These are phyloP conservation scores for Craniophora ligustri DNA, from an alignment of 2,888 invertebrate genomes.

Conservation along the genomic window DNA sequence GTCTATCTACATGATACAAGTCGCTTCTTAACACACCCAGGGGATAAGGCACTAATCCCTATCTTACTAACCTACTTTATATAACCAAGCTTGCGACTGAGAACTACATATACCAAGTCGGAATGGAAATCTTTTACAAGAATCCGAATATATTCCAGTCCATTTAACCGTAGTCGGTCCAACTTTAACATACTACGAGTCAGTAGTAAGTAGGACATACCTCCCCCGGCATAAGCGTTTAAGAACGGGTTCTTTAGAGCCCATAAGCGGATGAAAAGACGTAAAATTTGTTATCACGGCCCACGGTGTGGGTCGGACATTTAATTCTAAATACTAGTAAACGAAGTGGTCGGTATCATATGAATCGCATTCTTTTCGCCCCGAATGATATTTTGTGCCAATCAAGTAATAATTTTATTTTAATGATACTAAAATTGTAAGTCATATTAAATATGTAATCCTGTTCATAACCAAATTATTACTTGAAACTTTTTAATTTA, in stretches of 20 bases:
- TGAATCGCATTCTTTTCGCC: background rate
- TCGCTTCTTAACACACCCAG: slow-evolving; percentile 15
- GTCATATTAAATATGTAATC: too few relatives aligned
- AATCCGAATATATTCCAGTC: slow-evolving; percentile 31
- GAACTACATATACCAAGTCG: background rate
- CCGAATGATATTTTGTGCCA: slow-evolving; percentile 16
- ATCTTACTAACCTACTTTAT: slow-evolving; percentile 19
- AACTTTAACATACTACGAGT: slow-evolving; percentile 19
- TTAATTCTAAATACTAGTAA: slow-evolving; percentile 20
- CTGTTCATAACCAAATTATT: too few relatives aligned
- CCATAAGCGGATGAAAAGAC: slow-evolving; percentile 35
- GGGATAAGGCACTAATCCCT: slow-evolving; percentile 22
- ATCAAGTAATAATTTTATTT: slow-evolving; percentile 33
- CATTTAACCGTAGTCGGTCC: slow-evolving; percentile 29
- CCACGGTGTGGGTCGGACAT: slow-evolving; percentile 7
- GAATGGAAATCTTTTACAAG: slow-evolving; percentile 31
- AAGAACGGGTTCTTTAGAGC: slow-evolving; percentile 27
- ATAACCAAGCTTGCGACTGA: slow-evolving; percentile 8
- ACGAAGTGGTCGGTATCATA: background rate
- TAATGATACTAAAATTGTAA: too few relatives aligned
- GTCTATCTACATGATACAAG: slow-evolving; percentile 15
- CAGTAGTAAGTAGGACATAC: slow-evolving; percentile 13
- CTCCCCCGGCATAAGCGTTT: slow-evolving; percentile 30
- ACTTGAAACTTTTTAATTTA: too few relatives aligned
- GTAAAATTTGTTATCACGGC: slow-evolving; percentile 29